Percentiles rank a stretch among this genome's conserved stretches.
Conservation (phyloP, 2,113 vertebrate genomes). For the Poecile atricapillus region DNA sequence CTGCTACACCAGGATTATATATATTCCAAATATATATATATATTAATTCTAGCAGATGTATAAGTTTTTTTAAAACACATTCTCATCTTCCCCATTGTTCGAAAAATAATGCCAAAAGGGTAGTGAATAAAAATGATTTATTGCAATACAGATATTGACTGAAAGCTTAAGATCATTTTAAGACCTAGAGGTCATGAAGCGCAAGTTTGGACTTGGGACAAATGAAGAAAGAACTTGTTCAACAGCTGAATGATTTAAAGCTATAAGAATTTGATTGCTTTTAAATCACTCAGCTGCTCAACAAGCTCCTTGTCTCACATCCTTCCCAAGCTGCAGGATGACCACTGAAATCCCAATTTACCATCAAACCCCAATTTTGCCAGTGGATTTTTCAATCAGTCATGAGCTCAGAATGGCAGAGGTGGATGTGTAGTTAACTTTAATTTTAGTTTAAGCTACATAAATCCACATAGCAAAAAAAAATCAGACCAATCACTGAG, state of each 20-base stretch:
- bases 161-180: background rate
- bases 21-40: background rate
- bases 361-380: background rate
- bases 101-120: background rate
- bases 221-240: background rate
- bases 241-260: constrained; percentile 11
- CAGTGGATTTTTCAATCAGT: background rate
- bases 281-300: constrained; percentile 18
- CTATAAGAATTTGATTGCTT: constrained; percentile 12
- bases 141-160: background rate
- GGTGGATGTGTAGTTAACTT: background rate
- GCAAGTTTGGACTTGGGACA: background rate
- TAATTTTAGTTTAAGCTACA: background rate
- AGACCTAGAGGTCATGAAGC: constrained; percentile 4
- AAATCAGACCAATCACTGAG: background rate
- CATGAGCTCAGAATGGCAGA: background rate
- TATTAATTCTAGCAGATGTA: background rate
- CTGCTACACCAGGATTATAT: background rate
- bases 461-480: background rate
- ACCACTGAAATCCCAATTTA: background rate
- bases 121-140: background rate
- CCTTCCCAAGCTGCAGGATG: background rate
- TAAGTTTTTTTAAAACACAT: background rate
- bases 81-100: background rate
- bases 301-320: background rate